Base-by-base conservation (phyloP, 2,888 invertebrate species). In the Erannis defoliaria region DNA sequence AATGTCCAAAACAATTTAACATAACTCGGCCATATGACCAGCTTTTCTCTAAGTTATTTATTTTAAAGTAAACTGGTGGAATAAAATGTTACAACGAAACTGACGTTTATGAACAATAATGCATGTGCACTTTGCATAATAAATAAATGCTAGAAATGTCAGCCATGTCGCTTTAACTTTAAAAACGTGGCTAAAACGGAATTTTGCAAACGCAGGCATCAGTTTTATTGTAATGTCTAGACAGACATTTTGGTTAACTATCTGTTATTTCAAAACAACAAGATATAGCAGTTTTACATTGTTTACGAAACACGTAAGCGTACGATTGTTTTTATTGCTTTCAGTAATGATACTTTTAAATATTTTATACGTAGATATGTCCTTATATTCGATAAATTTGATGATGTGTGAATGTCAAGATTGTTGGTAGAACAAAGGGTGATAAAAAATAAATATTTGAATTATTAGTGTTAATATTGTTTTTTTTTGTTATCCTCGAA, bases 281-380 rank as follows among this genome's bases (percentile, higher is more conserved):
- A 37, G 51, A 10, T 56, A 64, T 57, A 55, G 54, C 60, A 37
- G 46, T 65, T 64, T 55, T 54, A 53, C 49, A 54, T 51, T 65
- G 60, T 67, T 67, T 63, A 48, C 61, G 63, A 57, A 63, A 69
- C 51, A 65, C 51, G 60, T 55, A n/a, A 59, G 21, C 31, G 51
- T 43, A 61, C 40, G 14, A 50, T 64, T 57, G 55, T 60, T 51
- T 59, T 56, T 68, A 60, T 63, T 50, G 56, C 40, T 10, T 31
- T 48, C 57, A 10, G 43, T 16, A 64, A 57, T 48, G 42, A 55
- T 60, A 21, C 31, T 21, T 54, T 14, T 29, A 31, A 54, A 43
- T 57, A 40, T 53, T 12, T 55, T 46, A 53, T 62, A 23, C 23
- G 5, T 56, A 26, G 8, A 33, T 40, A 8, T 1, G 10, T 3